A percentile compares a stretch with the other conserved stretches of the same genome.
Conservation (phyloP, 2,113 vertebrate genomes). For the Osmerus eperlanus region DNA sequence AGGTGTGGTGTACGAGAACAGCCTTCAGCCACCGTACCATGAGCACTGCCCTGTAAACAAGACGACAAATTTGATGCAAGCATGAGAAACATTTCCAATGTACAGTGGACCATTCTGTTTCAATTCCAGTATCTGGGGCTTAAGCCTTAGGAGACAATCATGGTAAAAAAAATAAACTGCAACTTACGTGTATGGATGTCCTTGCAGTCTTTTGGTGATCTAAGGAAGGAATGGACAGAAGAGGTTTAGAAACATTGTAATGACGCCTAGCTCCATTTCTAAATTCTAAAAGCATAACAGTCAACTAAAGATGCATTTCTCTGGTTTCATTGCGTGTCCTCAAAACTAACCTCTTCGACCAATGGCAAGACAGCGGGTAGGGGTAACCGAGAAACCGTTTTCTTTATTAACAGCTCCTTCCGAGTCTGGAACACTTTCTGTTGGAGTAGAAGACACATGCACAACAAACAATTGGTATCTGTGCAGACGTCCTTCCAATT, state of each 20-base stretch:
- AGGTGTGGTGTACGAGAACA: slow-evolving; percentile 88
- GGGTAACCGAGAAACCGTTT: slow-evolving; percentile 88
- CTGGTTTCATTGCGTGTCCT: too few species aligned
- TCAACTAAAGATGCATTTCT: neutral
- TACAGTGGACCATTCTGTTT: too few species aligned
- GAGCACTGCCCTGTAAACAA: slow-evolving; percentile 76
- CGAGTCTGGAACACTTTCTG: slow-evolving; percentile 94
- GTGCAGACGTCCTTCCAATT: too few species aligned
- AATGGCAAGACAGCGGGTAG: slow-evolving; percentile 87
- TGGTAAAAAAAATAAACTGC: neutral
- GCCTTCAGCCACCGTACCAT: slow-evolving; percentile 94
- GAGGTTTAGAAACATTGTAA: neutral
- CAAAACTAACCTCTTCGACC: slow-evolving; percentile 82
- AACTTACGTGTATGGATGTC: slow-evolving; percentile 88
- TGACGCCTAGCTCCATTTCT: neutral
- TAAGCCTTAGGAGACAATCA: neutral
- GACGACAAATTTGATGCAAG: neutral
- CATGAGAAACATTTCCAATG: too few species aligned
- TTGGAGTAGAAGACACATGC: slow-evolving; percentile 21
- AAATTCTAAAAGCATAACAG: neutral
- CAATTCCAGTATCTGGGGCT: neutral
- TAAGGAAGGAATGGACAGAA: slow-evolving; percentile 50
- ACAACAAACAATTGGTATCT: too few species aligned
- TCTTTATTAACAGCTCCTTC: slow-evolving; percentile 85
- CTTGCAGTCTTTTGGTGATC: slow-evolving; percentile 90